Percentiles rank a stretch among this genome's conserved stretches.
Conservation (phyloP, 2,888 invertebrate species). For the Temnothorax ravouxi region DNA sequence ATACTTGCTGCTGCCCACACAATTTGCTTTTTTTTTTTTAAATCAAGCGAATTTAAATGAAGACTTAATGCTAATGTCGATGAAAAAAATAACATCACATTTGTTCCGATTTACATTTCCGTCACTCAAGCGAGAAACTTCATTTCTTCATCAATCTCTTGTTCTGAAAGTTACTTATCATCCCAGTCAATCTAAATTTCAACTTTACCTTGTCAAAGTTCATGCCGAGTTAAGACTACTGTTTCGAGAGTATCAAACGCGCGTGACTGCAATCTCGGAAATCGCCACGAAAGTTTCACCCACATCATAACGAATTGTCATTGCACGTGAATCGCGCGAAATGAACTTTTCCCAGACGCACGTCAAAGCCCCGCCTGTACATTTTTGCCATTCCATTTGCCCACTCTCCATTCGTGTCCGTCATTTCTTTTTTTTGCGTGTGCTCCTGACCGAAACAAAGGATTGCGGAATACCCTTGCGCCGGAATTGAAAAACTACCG, state of each 20-base stretch:
- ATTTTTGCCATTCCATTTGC: constrained; percentile 37
- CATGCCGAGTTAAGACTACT: constrained; percentile 13
- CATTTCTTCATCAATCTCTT: constrained; percentile 11
- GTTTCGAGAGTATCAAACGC: constrained; percentile 33
- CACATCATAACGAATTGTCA: constrained; percentile 46
- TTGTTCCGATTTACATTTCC: not conserved
- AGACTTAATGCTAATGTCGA: not conserved
- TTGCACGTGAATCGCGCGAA: constrained; percentile 46
- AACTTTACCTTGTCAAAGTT: constrained; percentile 38
- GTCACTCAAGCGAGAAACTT: not conserved
- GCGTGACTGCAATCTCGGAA: constrained; percentile 39
- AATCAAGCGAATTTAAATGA: not conserved
- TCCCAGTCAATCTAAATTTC: constrained; percentile 39
- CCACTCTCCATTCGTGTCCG: constrained; percentile 18
- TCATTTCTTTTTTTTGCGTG: constrained; percentile 15
- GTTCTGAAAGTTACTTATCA: constrained; percentile 31
- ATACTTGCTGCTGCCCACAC: not conserved
- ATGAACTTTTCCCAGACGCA: constrained; percentile 17
- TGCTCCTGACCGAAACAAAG: constrained; percentile 33
- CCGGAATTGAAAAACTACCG: constrained; percentile 38
- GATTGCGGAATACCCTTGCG: not conserved
- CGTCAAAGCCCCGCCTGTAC: constrained; percentile 21
- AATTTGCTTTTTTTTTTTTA: not conserved
- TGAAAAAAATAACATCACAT: not conserved
- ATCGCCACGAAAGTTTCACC: constrained; percentile 15